Conservation (phyloP, 1,140 invertebrate genomes). For the Oryctes rhinoceros region DNA sequence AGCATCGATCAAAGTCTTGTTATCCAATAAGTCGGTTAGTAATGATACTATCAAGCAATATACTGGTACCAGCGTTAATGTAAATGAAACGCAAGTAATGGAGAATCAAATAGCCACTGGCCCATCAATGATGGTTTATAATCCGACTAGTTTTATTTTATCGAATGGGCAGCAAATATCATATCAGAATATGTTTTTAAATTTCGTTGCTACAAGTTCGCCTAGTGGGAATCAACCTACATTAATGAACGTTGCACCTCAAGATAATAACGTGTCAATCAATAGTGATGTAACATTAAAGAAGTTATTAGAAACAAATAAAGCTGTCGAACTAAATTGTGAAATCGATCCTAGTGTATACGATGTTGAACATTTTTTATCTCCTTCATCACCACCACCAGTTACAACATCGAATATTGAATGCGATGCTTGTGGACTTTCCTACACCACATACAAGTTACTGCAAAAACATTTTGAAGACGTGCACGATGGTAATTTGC, state of each 20-base stretch:
- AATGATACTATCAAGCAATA: not conserved
- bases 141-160: not conserved
- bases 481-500: constrained; percentile 55
- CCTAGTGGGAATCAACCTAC: not conserved
- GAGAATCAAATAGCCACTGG: not conserved
- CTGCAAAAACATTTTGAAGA: constrained; percentile 54
- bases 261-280: not conserved
- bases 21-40: not conserved
- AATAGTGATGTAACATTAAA: not conserved
- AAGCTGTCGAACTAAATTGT: not conserved
- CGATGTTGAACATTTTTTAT: not conserved
- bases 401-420: not conserved
- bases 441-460: constrained; percentile 30
- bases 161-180: constrained; percentile 43
- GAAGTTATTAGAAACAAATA: not conserved
- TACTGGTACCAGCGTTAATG: too few species aligned
- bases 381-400: not conserved
- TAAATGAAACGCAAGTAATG: not conserved
- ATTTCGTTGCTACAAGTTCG: constrained; percentile 53
- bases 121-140: not conserved
- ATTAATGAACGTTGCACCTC: not conserved
- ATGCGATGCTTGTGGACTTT: not conserved
- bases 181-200: constrained; percentile 57
- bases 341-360: constrained; percentile 8
- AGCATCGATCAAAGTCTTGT: not conserved